Evolutionary conservation across 2,888 invertebrate genomes (phyloP).

Genomic region (Hetaerina titia): DNA sequence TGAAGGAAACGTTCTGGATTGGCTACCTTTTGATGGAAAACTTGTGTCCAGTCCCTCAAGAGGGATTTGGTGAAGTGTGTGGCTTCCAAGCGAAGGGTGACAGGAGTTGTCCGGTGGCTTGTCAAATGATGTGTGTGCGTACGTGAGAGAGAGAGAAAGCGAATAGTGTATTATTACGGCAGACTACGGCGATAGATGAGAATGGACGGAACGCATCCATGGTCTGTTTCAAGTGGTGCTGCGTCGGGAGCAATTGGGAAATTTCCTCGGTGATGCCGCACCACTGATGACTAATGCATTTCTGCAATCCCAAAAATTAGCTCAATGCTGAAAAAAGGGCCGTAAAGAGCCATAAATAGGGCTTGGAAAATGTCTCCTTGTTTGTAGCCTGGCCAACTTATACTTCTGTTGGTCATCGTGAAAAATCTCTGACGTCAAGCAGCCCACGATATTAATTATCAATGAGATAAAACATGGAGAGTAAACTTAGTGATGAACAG

Average conservation of each 20-base stretch:
- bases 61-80: not conserved
- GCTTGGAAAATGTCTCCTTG: not conserved
- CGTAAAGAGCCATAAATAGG: not conserved
- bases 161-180: not conserved
- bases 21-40: not conserved
- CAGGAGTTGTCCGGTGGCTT: too few species aligned
- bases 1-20: not conserved
- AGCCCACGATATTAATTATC: not conserved
- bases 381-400: not conserved
- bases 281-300: not conserved
- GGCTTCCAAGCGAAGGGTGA: not conserved
- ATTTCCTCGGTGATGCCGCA: not conserved
- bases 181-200: not conserved
- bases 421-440: not conserved
- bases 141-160: not conserved
- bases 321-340: not conserved
- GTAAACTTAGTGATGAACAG: too few species aligned
- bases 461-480: not conserved
- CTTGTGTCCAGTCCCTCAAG: not conserved
- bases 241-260: not conserved
- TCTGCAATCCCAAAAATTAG: not conserved
- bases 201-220: not conserved
- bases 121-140: too few species aligned
- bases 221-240: not conserved
- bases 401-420: too few species aligned